Percentiles rank a stretch among this genome's conserved stretches.
Conservation (phyloP, 2,888 invertebrate genomes). For the Silvanus unidentatus region DNA sequence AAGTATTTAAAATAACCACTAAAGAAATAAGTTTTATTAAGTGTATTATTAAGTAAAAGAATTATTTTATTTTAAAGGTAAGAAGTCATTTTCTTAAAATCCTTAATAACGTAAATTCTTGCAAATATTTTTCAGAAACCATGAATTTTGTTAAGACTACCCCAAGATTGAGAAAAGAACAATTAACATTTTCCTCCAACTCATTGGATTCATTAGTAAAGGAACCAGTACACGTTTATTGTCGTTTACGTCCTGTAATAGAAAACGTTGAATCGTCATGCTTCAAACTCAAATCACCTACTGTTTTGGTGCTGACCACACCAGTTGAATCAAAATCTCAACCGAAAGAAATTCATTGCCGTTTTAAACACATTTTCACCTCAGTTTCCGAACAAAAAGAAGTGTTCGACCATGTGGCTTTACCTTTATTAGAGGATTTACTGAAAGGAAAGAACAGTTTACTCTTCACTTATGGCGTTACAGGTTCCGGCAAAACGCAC, state of each 20-base stretch:
- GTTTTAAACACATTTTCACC: slow-evolving; percentile 82
- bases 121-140: slow-evolving; percentile 8
- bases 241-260: slow-evolving; percentile 75
- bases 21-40: too few species aligned
- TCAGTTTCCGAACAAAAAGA: slow-evolving; percentile 73
- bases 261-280: slow-evolving; percentile 55
- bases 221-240: slow-evolving; percentile 85
- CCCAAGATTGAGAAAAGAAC: slow-evolving; percentile 32
- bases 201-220: slow-evolving; percentile 36
- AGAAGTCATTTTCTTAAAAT: too few species aligned
- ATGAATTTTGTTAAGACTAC: slow-evolving; percentile 30
- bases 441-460: slow-evolving; percentile 87
- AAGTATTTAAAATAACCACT: too few species aligned
- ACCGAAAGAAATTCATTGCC: slow-evolving; percentile 66
- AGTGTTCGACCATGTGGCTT: slow-evolving; percentile 75
- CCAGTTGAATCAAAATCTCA: slow-evolving; percentile 54
- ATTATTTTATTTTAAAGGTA: too few species aligned
- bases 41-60: too few species aligned
- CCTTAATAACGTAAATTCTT: too few species aligned
- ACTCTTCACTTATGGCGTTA: slow-evolving; percentile 95
- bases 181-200: slow-evolving; percentile 34
- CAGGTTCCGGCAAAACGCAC: slow-evolving; percentile 94
- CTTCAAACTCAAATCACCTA: slow-evolving; percentile 64
- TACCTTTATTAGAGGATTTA: slow-evolving; percentile 81
- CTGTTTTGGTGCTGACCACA: slow-evolving; percentile 60